A percentile compares a stretch with the other conserved stretches of the same genome.
These are phyloP conservation scores for Heliconius cydno DNA, from an alignment of 2,888 invertebrate genomes.

Conservation along the genomic window DNA sequence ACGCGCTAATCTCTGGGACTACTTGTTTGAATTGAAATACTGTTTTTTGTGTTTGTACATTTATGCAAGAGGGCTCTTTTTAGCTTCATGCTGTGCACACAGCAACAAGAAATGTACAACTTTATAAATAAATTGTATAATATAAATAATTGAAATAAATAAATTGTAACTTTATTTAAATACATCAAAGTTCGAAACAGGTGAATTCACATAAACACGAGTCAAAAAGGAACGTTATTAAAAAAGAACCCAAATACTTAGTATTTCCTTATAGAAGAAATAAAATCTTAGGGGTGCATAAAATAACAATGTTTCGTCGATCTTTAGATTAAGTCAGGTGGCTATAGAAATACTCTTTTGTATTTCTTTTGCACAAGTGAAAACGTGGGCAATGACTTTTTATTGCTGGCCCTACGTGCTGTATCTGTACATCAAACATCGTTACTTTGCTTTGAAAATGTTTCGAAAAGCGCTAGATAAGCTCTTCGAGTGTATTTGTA, in stretches of 20 bases:
- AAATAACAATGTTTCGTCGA: conserved; percentile 71
- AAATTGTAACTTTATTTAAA: not conserved
- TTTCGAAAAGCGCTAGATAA: conserved; percentile 2
- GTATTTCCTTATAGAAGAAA: conserved; percentile 62
- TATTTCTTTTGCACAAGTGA: conserved; percentile 39
- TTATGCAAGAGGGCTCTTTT: no score
- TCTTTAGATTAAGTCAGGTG: conserved; percentile 52
- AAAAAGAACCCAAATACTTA: conserved; percentile 67
- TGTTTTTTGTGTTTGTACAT: no score
- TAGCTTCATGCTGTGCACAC: no score
- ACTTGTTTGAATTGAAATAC: no score
- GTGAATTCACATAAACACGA: conserved; percentile 4
- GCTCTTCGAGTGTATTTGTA: not conserved
- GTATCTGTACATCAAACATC: conserved; percentile 21
- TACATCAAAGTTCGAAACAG: not conserved
- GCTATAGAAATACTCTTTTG: conserved; percentile 46
- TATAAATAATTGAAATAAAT: not conserved
- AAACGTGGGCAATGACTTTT: conserved; percentile 44
- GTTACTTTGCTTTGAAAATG: conserved; percentile 15
- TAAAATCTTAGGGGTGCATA: conserved; percentile 75
- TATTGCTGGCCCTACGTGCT: conserved; percentile 35
- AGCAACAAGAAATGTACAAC: no score
- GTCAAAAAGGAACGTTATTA: conserved; percentile 56
- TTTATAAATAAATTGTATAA: not conserved
- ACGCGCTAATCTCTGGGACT: no score